A percentile compares a stretch with the other conserved stretches of the same genome.
These are phyloP conservation scores for Scyliorhinus canicula DNA, from an alignment of 2,797 vertebrate genomes.

Conservation along the genomic window DNA sequence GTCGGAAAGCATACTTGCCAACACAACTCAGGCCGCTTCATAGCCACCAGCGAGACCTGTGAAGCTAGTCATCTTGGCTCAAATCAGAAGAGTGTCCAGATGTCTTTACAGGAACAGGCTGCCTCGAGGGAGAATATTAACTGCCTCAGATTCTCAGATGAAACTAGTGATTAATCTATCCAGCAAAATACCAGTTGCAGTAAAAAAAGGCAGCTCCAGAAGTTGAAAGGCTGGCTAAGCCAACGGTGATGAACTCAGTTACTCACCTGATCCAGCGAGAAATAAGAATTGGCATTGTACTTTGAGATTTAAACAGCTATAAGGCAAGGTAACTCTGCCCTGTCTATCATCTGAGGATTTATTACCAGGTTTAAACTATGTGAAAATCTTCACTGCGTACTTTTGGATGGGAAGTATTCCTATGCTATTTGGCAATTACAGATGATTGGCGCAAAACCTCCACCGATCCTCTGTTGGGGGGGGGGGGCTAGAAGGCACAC, in stretches of 20 bases:
- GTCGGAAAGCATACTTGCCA: neutral
- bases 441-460: too few species aligned
- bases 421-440: neutral
- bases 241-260: neutral
- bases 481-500: too few species aligned
- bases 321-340: neutral
- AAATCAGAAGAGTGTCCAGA: neutral
- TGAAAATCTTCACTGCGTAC: neutral
- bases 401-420: neutral
- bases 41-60: conserved; percentile 6
- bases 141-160: neutral
- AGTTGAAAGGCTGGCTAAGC: neutral
- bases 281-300: neutral
- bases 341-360: neutral
- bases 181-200: neutral
- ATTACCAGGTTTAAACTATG: neutral
- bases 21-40: neutral
- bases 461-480: too few species aligned
- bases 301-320: neutral
- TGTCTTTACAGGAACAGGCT: conserved; percentile 13
- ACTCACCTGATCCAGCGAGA: neutral
- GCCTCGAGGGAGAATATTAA: neutral
- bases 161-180: neutral
- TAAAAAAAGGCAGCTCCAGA: conserved; percentile 1
- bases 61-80: neutral